A percentile compares a stretch with the other conserved stretches of the same genome.
Conservation (phyloP, 2,888 invertebrate genomes). For the Thysanoteuthis rhombus region DNA sequence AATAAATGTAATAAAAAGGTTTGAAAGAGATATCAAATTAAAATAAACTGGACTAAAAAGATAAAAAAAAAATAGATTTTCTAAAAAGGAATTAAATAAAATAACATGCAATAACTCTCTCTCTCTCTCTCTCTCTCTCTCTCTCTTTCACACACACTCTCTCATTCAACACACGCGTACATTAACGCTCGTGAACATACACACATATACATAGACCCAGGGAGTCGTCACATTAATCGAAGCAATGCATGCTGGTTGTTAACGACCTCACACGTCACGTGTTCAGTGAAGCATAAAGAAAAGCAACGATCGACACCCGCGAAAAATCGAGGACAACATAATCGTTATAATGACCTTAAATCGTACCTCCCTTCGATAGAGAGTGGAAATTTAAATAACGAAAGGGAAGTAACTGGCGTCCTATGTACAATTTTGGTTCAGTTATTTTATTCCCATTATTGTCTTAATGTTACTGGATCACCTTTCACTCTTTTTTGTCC, state of each 20-base stretch:
- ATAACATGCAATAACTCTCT: too few species aligned
- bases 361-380: neutral
- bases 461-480: too few species aligned
- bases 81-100: too few species aligned
- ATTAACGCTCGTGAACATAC: too few species aligned
- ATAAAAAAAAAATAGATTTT: too few species aligned
- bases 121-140: too few species aligned
- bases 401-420: constrained; percentile 12
- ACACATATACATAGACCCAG: neutral
- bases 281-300: neutral
- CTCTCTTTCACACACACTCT: too few species aligned
- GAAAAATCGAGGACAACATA: neutral
- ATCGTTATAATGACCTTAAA: constrained; percentile 12
- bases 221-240: neutral
- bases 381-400: neutral
- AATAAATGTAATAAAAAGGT: too few species aligned
- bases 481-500: neutral
- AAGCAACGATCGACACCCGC: neutral
- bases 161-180: too few species aligned
- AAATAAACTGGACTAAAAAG: too few species aligned
- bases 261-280: constrained; percentile 12
- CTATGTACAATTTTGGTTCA: neutral
- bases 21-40: too few species aligned
- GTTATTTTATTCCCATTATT: neutral
- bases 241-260: neutral